A percentile compares a stretch with the other conserved stretches of the same genome.
Evolutionary conservation across 2,797 vertebrate species (phyloP).

Genomic region (Platyrinchus mystaceus): DNA sequence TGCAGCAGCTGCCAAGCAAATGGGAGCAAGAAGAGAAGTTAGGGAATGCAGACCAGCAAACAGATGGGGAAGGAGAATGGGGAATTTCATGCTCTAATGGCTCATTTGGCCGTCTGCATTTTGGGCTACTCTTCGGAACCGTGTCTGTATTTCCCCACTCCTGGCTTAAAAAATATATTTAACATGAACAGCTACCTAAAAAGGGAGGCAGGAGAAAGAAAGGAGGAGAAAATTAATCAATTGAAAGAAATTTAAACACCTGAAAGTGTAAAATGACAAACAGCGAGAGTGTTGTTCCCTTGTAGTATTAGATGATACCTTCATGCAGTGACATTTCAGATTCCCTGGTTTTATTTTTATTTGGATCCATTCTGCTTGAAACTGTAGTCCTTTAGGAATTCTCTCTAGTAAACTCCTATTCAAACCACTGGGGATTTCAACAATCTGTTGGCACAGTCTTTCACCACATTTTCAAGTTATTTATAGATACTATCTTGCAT

Average conservation of each 20-base stretch:
- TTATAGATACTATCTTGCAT: slow-evolving; percentile 41
- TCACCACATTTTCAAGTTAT: not conserved
- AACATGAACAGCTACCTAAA: not conserved
- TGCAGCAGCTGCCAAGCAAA: not conserved
- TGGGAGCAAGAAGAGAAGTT: not conserved
- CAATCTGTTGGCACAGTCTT: slow-evolving; percentile 38
- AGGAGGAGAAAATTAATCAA: accelerated
- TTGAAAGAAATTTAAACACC: not conserved
- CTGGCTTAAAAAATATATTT: not conserved
- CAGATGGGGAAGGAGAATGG: not conserved
- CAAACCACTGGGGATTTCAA: slow-evolving; percentile 32
- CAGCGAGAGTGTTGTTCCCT: not conserved
- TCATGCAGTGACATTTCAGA: not conserved
- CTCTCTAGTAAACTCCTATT: slow-evolving; percentile 25
- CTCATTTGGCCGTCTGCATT: not conserved
- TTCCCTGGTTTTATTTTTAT: not conserved
- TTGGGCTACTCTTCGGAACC: not conserved
- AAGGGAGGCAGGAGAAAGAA: not conserved
- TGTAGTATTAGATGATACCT: not conserved
- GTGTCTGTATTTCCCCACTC: not conserved
- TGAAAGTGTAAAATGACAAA: not conserved
- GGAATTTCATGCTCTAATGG: not conserved
- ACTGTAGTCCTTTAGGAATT: slow-evolving; percentile 39
- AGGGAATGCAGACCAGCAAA: not conserved
- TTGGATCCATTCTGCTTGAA: not conserved